Evolutionary conservation across 2,113 vertebrate species (phyloP).

Genomic region (Gobius niger): DNA sequence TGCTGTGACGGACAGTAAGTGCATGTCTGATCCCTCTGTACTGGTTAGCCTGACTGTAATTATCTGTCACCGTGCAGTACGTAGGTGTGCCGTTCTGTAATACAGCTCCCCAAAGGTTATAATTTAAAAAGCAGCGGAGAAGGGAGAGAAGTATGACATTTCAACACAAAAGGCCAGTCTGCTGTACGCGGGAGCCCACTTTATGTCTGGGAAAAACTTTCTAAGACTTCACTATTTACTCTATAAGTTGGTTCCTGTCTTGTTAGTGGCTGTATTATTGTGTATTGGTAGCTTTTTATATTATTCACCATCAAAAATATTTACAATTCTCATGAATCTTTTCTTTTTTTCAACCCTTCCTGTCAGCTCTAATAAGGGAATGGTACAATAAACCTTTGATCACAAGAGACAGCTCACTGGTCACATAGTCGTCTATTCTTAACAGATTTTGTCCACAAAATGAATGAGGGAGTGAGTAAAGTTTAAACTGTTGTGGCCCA

Average conservation of each 20-base stretch:
- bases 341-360: not conserved
- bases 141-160: conserved; percentile 46
- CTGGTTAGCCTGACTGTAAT: conserved; percentile 11
- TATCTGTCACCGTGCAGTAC: conserved; percentile 22
- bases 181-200: conserved; percentile 22
- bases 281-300: not conserved
- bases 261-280: not conserved
- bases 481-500: no score
- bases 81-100: conserved; percentile 33
- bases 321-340: not conserved
- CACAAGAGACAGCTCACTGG: not conserved
- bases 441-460: not conserved
- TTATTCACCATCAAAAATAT: not conserved
- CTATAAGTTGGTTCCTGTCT: conserved; percentile 11
- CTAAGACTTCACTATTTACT: conserved; percentile 21
- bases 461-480: no score
- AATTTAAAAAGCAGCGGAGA: conserved; percentile 40
- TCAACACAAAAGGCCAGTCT: conserved; percentile 46
- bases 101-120: conserved; percentile 31
- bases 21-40: not conserved
- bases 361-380: not conserved
- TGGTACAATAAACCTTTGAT: not conserved
- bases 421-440: not conserved
- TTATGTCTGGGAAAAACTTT: conserved; percentile 31
- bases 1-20: conserved; percentile 2